Base-by-base conservation (phyloP, 2,113 vertebrate genomes). In the Coregonus clupeaformis region DNA sequence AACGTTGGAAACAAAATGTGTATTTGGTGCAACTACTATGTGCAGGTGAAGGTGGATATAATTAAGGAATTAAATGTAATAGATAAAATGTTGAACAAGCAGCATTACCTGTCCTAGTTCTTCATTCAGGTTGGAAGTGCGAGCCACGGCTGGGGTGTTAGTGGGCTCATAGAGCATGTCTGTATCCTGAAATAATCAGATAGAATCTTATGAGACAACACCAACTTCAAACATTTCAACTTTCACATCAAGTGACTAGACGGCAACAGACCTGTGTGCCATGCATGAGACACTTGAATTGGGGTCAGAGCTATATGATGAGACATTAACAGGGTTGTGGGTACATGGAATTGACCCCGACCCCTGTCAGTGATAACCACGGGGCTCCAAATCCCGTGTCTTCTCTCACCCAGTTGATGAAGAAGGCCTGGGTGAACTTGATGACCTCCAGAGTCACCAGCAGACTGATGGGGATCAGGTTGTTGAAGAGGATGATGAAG, bases 401-500 rank as follows among this genome's bases (percentile, higher is more conserved):
- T 68, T 1, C 9, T 93, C 91, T 97, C 94, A 99, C 98, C 98
- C 98, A 99, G 85, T 99, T 99, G 91, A 99, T 99, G 92, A 99
- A 99, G 90, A 97, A 99, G 4, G 98, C 98, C 77, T 99, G 98
- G 79, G 95, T 95, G 90, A 99, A 99, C 92, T 99, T 99, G 86
- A 99, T 97, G 47, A 99, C 98, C 92, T 99, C 98, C 87, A 99
- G 89, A 0, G 98, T 99, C 87, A 99, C 98, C 91, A 99, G 90
- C 36, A 99, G 94, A 84, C 98, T 99, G 92, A 99, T 99, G 68
- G 98, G 98, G 81, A 99, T 99, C 85, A 99, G 94, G 87, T 99
- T 99, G 92, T 99, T 99, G 95, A 99, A 99, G 85, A 99, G 96
- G 92, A 99, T 99, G 86, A 99, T 99, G 84, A 99, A 99, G 77